Evolutionary conservation across 1,140 invertebrate genomes (phyloP), one percentile per base, ranked within the genome.

Genomic region (Drosophila equinoxialis): DNA sequence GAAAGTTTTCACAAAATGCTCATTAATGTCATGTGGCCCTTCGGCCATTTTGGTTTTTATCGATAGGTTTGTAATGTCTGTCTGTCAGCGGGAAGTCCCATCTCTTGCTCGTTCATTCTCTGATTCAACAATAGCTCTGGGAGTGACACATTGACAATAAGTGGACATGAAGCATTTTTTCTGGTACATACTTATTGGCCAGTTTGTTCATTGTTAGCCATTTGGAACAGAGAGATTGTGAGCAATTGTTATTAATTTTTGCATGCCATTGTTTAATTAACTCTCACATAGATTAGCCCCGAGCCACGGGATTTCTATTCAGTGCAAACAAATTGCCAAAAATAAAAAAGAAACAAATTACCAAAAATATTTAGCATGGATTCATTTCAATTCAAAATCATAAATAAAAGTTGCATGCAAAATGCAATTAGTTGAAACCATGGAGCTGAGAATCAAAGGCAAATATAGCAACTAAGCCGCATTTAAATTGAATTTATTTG

Each of bases 401-500:
- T 41, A 17, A n/a, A 75, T 60, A 75, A 60, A 68, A 75, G 58
- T 75, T 48, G 33, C 39, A 71, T 57, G 23, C 26, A 54, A 30
- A 55, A 41, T 39, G 48, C 61, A 71, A 68, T 77, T 77, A 77
- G 67, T 65, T 65, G 45, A 65, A 65, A 45, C 74, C 71, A 58
- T 14, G 54, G 35, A 37, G 35, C 35, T 13, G 37, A 39, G 37
- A 11, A 37, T 37, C 59, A 63, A 20, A 62, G 58, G 58, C 54
- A 17, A 42, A 71, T 30, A 71, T 71, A 80, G 74, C 65, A 68
- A 68, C 39, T 63, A 66, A 79, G 70, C 62, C 39, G 57, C 37
- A 63, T 73, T 72, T 64, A 71, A 87, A 86, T 87, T 87, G 69
- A 73, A 77, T 79, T 87, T 68, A 68, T 69, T 77, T 85, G 55